Conservation (phyloP, 1,140 invertebrate species). For the Drosophila subobscura region DNA sequence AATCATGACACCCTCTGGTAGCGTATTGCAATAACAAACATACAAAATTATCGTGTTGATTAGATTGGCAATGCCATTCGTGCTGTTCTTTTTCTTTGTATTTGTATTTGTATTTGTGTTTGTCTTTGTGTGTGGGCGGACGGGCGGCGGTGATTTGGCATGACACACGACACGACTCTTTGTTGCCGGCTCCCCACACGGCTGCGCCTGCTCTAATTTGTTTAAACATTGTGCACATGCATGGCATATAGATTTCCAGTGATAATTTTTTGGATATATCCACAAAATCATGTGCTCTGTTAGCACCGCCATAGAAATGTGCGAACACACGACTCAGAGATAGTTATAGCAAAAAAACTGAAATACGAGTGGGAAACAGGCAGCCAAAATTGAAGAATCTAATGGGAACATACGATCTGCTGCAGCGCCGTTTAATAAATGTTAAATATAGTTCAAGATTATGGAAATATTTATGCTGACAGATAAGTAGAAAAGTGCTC, state of each 20-base stretch:
- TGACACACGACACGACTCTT: slow-evolving; percentile 22
- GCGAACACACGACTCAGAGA: slow-evolving; percentile 6
- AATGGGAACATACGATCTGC: background rate
- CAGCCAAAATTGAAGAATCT: no score
- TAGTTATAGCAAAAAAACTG: slow-evolving; percentile 4
- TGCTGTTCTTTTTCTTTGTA: slow-evolving; percentile 35
- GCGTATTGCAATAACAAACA: slow-evolving; percentile 25
- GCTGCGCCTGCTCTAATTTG: slow-evolving; percentile 15
- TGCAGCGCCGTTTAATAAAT: no score
- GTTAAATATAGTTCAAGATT: background rate
- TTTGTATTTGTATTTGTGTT: slow-evolving; percentile 19
- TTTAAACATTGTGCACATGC: slow-evolving; percentile 19
- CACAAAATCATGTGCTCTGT: no score
- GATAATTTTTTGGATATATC: slow-evolving; percentile 26
- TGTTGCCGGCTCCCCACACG: slow-evolving; percentile 5
- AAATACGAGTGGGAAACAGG: slow-evolving; percentile 13
- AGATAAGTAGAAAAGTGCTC: no score
- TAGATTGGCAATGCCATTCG: slow-evolving; percentile 62
- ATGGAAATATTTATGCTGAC: background rate
- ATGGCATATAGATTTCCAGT: slow-evolving; percentile 22
- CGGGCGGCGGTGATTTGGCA: slow-evolving; percentile 31
- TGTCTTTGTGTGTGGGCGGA: slow-evolving; percentile 15
- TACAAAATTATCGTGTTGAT: slow-evolving; percentile 58
- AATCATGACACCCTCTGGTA: no score
- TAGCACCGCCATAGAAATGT: slow-evolving; percentile 10